Evolutionary conservation across 2,888 invertebrate genomes (phyloP), one percentile per base, ranked within the genome.

Genomic region (Ormyrus nitidulus): DNA sequence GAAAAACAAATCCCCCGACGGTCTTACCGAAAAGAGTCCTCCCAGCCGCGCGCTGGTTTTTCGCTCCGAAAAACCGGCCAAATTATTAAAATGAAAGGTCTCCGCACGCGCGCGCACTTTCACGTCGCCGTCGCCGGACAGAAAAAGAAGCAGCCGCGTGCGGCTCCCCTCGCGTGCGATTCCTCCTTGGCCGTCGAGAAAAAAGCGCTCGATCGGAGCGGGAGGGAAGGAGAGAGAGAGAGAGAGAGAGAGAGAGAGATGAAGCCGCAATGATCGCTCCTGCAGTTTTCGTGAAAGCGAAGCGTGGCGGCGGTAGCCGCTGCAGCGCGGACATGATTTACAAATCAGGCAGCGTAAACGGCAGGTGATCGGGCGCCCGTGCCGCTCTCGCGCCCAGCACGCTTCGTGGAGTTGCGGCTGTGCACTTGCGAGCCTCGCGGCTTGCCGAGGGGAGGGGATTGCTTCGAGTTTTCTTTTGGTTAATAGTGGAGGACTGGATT

Each of bases 241-340:
- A 8, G 5, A 54, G 11, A 11, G 54, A 54, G 54, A 13, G 13
- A 13, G 62, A 64, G 62, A 34, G 34, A 34, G 34, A 34, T 4
- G 34, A 34, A 34, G 34, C 34, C 34, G 34, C 34, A 34, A 34
- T 34, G 3, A 34, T 34, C 34, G 34, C 34, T 34, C 34, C 34
- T 34, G 34, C 34, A 34, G 34, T 34, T 34, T 34, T 34, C 59
- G 59, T n/a, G 13, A 58, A 44, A 56, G 56, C n/a, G 48, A 51
- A 69, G 62, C 73, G 62, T 72, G 82, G 34, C 34, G 34, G 34
- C 34, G 34, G 34, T 58, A 76, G 54, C 66, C 54, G 56, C 70
- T 58, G 53, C 79, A n/a, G 62, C 61, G 34, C 84, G 84, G 84
- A 83, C 83, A 85, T 85, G 80, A 84, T 85, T 77, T 77, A 77